Conservation (phyloP, 2,113 vertebrate species). For the Atlantisia rogersi region DNA sequence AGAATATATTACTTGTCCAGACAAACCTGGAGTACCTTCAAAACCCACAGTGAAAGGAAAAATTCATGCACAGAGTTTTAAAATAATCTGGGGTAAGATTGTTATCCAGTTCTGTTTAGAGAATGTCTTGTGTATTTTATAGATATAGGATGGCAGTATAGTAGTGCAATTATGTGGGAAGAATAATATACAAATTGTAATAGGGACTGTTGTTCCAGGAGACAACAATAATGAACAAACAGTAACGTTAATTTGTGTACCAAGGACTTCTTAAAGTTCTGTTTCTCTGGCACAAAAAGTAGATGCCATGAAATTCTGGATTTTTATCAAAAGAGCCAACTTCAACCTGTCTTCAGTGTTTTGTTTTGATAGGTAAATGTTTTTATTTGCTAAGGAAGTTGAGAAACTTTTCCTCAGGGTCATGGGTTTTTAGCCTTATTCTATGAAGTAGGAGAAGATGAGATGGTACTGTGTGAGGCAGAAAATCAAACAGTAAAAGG, state of each 20-base stretch:
- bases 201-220: neutral
- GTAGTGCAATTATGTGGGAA: neutral
- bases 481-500: neutral
- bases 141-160: neutral
- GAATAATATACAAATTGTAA: neutral
- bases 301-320: neutral
- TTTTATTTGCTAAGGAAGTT: neutral
- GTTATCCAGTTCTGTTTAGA: neutral
- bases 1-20: constrained; percentile 89
- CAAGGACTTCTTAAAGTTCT: neutral
- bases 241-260: neutral
- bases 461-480: neutral
- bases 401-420: neutral
- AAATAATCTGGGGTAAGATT: constrained; percentile 90
- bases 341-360: neutral
- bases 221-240: neutral
- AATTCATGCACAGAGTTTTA: constrained; percentile 90
- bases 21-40: constrained; percentile 86
- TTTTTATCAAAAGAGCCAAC: neutral
- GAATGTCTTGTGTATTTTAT: neutral
- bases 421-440: neutral
- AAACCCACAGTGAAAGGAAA: constrained; percentile 89
- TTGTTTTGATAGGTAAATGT: neutral
- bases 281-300: neutral
- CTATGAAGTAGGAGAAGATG: neutral